phyloP scores from a whole-genome alignment of 2,888 invertebrate genomes.

The Zaprionus lineosus region DNA sequence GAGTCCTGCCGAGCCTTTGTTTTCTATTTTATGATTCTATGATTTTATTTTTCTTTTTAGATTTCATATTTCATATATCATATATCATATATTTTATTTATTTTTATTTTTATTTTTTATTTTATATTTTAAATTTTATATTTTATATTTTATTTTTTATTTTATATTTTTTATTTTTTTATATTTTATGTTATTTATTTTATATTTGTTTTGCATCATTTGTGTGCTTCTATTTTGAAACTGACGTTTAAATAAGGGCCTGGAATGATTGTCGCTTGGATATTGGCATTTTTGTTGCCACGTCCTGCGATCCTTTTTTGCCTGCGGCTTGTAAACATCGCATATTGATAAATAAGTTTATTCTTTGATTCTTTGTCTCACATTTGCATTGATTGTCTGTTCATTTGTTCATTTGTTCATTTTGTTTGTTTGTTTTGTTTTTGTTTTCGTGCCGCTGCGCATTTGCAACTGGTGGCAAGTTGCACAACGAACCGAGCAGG shows the following conservation, averaged over 20 bases:
- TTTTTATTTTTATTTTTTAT: conserved; percentile 31
- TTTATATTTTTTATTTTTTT: conserved; percentile 24
- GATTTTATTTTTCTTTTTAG: too few relatives aligned
- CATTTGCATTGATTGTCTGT: too few relatives aligned
- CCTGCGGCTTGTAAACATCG: conserved; percentile 32
- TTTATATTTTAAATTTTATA: too few relatives aligned
- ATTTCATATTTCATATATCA: too few relatives aligned
- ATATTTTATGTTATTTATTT: conserved; percentile 33
- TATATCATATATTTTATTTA: conserved; percentile 28
- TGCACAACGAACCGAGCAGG: conserved; percentile 36
- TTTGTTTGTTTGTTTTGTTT: not conserved
- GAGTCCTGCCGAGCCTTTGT: too few relatives aligned
- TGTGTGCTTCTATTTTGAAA: conserved; percentile 60
- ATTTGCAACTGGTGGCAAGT: conserved; percentile 43
- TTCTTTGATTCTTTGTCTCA: too few relatives aligned
- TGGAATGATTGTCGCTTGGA: conserved; percentile 57
- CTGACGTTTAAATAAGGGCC: conserved; percentile 71
- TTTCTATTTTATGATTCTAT: too few relatives aligned
- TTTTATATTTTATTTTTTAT: conserved; percentile 28
- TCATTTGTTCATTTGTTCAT: conserved; percentile 13
- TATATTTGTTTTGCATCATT: conserved; percentile 41
- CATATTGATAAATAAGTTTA: conserved; percentile 1
- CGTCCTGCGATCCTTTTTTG: not conserved
- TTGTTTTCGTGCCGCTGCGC: not conserved
- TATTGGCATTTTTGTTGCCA: conserved; percentile 39